Evolutionary conservation across 2,797 vertebrate genomes (phyloP), one percentile per base, ranked within the genome.

Genomic region (Aplochiton taeniatus): DNA sequence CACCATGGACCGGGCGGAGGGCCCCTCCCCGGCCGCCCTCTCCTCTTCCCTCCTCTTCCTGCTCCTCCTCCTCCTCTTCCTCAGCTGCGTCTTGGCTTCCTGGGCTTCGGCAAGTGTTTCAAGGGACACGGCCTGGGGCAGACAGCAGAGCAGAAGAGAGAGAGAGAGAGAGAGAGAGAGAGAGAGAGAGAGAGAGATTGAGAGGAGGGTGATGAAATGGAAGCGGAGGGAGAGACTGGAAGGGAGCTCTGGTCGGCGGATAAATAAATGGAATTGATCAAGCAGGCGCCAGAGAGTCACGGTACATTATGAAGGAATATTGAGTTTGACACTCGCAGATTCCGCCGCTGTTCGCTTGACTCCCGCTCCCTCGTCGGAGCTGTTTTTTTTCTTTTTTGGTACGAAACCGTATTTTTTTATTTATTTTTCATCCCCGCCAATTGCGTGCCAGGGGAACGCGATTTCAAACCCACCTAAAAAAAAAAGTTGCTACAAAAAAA

Each of bases 1-100:
- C 81, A 90, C 92, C 81, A 97, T 89, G 53, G 93, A 95, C 76
- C 91, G 87, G 87, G 91, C 92, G 69, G 89, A 92, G 83, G 92
- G 86, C 68, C 81, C 19, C 48, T 81, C 88, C 77, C 75, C 63
- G 66, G 71, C 79, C 65, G 79, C 76, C 62, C 78, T 86, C 85
- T 90, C 79, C 82, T 47, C 79, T 76, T 78, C 76, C 85, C 52
- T 81, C 77, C 80, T 76, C 85, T 89, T 84, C 75, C 80, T 90
- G 88, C 85, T 91, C 82, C 93, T 91, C 88, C 76, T 82, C 72
- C 70, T 91, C 88, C 92, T 93, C 78, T 90, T 91, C 75, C 82
- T 89, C 85, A 93, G 79, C 85, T 87, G 82, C 76, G 84, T 86
- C 78, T 94, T 94, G 75, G 91, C 88, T 55, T 93, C 89, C 79